A percentile compares a stretch with the other conserved stretches of the same genome.
phyloP scores from a whole-genome alignment of 2,888 invertebrate species.

The Embidobia sp. region DNA sequence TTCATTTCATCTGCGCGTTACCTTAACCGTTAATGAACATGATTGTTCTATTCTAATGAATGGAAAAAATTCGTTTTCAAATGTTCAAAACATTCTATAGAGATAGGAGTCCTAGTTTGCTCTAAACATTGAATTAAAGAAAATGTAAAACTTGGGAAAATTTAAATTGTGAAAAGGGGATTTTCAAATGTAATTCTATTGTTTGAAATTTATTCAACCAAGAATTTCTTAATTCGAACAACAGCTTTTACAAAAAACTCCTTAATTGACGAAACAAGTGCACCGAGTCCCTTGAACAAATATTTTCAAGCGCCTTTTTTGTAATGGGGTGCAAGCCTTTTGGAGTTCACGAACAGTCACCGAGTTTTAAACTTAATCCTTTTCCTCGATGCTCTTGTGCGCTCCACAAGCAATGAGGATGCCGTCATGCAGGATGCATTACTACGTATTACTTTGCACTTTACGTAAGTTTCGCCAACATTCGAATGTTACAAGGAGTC shows the following conservation, averaged over 20 bases:
- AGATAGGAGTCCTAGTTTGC: too few species aligned
- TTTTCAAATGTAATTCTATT: too few species aligned
- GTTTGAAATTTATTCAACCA: too few species aligned
- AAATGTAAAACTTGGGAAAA: too few species aligned
- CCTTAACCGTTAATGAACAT: constrained; percentile 5
- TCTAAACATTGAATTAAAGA: too few species aligned
- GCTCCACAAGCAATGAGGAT: constrained; percentile 21
- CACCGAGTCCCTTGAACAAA: background rate
- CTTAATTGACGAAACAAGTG: too few species aligned
- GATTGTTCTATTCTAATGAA: too few species aligned
- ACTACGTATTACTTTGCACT: constrained; percentile 54
- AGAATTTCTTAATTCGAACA: too few species aligned
- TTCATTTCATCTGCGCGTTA: constrained; percentile 6
- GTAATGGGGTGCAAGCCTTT: background rate
- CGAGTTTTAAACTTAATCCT: constrained; percentile 53
- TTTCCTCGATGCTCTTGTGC: constrained; percentile 36
- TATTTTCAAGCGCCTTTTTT: background rate
- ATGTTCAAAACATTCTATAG: too few species aligned
- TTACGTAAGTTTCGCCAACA: constrained; percentile 44
- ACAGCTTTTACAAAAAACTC: too few species aligned
- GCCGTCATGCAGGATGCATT: constrained; percentile 38
- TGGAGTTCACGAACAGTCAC: constrained; percentile 14
- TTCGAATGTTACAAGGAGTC: constrained; percentile 49
- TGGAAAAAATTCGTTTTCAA: too few species aligned
- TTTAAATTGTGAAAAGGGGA: too few species aligned